phyloP scores from a whole-genome alignment of 2,888 invertebrate species.

The Noctua janthe region DNA sequence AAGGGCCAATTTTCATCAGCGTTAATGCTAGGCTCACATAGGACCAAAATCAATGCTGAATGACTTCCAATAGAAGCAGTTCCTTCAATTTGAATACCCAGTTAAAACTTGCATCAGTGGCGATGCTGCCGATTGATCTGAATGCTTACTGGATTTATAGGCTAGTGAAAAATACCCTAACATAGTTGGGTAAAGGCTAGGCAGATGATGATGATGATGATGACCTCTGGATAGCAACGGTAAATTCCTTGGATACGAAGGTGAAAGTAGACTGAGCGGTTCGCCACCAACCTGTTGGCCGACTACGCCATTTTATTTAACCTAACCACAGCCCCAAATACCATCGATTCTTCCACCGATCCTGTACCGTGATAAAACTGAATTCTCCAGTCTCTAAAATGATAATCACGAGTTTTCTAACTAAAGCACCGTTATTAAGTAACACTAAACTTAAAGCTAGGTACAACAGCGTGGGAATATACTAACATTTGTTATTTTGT shows the following conservation, averaged over 20 bases:
- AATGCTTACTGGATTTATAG: not conserved
- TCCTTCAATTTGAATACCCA: not conserved
- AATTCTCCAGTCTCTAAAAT: constrained; percentile 37
- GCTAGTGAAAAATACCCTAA: not conserved
- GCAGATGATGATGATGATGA: not conserved
- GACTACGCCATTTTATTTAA: not conserved
- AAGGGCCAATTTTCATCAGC: too few species aligned
- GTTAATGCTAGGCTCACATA: not conserved
- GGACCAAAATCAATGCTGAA: not conserved
- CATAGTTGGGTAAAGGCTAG: not conserved
- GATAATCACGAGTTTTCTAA: constrained; percentile 52
- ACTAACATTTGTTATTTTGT: constrained; percentile 71
- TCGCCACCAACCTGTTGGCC: not conserved
- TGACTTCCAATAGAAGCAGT: too few species aligned
- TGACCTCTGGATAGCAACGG: not conserved
- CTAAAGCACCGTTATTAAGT: constrained; percentile 41
- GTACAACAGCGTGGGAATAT: constrained; percentile 71
- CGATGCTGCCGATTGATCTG: not conserved
- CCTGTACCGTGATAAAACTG: constrained; percentile 3
- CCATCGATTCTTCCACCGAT: constrained; percentile 23
- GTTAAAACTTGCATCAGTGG: too few species aligned
- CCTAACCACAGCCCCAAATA: constrained; percentile 14
- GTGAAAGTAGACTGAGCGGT: not conserved
- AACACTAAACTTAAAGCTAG: constrained; percentile 40
- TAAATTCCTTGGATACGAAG: not conserved